Evolutionary conservation across 1,140 invertebrate species (phyloP), one percentile per base, ranked within the genome.

Genomic region (Samia ricini): DNA sequence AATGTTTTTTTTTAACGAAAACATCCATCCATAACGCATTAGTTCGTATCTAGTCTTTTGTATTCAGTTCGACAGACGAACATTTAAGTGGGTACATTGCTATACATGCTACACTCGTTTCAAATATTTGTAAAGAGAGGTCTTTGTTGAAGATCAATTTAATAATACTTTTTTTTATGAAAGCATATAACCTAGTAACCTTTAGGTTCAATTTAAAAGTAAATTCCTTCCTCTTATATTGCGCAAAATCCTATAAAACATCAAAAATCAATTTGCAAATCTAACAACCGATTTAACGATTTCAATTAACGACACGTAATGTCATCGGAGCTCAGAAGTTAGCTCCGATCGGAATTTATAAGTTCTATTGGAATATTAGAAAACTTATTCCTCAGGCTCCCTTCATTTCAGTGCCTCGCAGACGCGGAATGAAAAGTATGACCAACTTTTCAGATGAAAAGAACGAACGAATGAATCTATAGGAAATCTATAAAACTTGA

Each of bases 321-420:
- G 23, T 42, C 29, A 58, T 48, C 33, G 18, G 5, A 36, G 56
- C 22, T 24, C 51, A 22, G 22, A 56, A 56, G 23, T 56, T 56
- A 22, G n/a, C 26, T 58, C 7, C 49, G 56, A 63, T 60, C 61
- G 66, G 64, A 69, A 72, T 72, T 61, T 69, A 67, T 69, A 72
- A 69, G 61, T 64, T 64, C 62, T 55, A 72, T 72, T 69, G 71
- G 66, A 62, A 72, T 67, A 72, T 72, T 72, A 72, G 67, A 72
- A 69, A 72, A 72, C 60, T 72, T 72, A 19, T 57, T 33, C 56
- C 57, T 2, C 36, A 23, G 57, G 7, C 36, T 58, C 42, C 50
- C 20, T 59, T 24, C 64, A 62, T 57, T 66, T 65, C 71, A 69
- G 70, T 71, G 63, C 63, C 51, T 58, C 59, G 49, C 15, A 50